Evolutionary conservation across 2,888 invertebrate species (phyloP).

Genomic region (Conus canariensis): DNA sequence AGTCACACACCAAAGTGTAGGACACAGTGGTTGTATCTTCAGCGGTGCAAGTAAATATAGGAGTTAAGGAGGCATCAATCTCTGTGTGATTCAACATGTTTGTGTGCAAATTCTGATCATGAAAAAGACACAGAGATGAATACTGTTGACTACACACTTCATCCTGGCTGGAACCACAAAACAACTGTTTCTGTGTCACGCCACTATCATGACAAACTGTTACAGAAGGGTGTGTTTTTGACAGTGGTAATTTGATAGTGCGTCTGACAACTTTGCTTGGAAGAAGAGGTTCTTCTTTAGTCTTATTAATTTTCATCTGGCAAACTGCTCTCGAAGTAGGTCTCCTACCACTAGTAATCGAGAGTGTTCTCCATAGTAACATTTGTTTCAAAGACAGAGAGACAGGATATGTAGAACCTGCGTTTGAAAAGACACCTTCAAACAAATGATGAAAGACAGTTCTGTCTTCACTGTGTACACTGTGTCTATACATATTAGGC

Average conservation of each 20-base stretch:
- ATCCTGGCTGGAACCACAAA: neutral
- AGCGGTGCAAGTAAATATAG: neutral
- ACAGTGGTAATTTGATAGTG: no score
- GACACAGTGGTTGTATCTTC: neutral
- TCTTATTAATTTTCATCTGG: neutral
- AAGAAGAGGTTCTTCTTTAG: neutral
- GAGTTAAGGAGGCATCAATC: neutral
- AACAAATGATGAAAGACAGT: neutral
- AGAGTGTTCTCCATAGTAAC: neutral
- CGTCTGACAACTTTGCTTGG: neutral
- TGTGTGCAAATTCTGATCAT: neutral
- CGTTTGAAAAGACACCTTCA: neutral
- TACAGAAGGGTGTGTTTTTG: neutral
- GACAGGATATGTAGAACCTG: no score
- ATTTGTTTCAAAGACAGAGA: neutral
- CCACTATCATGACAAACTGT: neutral
- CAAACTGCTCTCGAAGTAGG: neutral
- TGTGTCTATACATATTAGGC: neutral
- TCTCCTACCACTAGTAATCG: neutral
- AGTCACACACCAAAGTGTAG: neutral
- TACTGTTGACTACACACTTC: neutral
- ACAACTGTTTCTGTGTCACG: neutral
- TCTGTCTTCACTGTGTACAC: neutral
- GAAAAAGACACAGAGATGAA: neutral
- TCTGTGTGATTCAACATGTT: neutral